These are phyloP conservation scores for Creontiades dilutus DNA, from an alignment of 2,888 invertebrate species.

Conservation along the genomic window DNA sequence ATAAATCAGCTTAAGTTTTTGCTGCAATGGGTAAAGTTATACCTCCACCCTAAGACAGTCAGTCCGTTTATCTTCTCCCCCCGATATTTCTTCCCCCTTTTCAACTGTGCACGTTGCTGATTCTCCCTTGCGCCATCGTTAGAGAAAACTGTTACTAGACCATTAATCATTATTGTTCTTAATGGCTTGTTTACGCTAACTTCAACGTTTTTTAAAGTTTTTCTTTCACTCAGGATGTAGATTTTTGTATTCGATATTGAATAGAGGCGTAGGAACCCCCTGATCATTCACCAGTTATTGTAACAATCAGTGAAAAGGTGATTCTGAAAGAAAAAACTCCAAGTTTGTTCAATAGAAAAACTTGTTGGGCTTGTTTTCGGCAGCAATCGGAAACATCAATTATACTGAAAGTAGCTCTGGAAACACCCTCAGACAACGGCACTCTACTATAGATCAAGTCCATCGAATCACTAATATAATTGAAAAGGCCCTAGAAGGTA, in stretches of 20 bases:
- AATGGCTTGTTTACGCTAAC: constrained; percentile 60
- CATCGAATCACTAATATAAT: too few species aligned
- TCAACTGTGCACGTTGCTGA: constrained; percentile 45
- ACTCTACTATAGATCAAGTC: too few species aligned
- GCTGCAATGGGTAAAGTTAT: constrained; percentile 71
- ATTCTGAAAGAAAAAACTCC: too few species aligned
- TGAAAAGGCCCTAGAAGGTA: too few species aligned
- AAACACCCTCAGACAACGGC: too few species aligned
- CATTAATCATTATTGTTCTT: constrained; percentile 56
- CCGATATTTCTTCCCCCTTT: constrained; percentile 49
- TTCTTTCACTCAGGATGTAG: not conserved
- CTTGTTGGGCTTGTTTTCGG: too few species aligned
- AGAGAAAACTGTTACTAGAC: constrained; percentile 66
- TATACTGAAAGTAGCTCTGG: too few species aligned
- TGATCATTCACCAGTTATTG: too few species aligned
- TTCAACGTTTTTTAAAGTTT: not conserved
- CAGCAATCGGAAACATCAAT: too few species aligned
- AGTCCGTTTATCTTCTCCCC: constrained; percentile 70
- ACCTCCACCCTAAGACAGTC: constrained; percentile 50
- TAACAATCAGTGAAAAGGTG: too few species aligned
- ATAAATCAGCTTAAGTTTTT: constrained; percentile 72
- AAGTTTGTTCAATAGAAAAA: too few species aligned
- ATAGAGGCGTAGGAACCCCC: not conserved
- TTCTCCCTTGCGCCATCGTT: constrained; percentile 57
- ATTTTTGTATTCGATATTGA: too few species aligned